A percentile compares a stretch with the other conserved stretches of the same genome.
Conservation (phyloP, 2,797 vertebrate genomes). For the Pseudochromis fuscus region DNA sequence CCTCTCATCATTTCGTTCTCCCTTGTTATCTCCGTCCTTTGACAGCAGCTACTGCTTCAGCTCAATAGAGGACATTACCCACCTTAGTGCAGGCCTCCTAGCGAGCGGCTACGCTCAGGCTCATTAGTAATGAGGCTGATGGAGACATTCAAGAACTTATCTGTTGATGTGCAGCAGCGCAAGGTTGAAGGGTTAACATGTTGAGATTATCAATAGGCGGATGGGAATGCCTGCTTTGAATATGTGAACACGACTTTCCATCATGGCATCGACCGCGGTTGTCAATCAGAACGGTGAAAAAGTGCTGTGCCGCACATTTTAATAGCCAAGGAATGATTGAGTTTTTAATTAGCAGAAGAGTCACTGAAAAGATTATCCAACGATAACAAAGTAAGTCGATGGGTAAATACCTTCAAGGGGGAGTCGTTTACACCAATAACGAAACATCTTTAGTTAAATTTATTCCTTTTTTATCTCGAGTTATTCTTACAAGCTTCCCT, state of each 20-base stretch:
- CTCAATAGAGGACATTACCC: constrained; percentile 47
- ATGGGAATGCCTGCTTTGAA: constrained; percentile 34
- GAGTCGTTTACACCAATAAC: constrained; percentile 6
- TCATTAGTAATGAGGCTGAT: constrained; percentile 57
- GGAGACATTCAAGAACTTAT: constrained; percentile 60
- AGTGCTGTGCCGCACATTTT: constrained; percentile 39
- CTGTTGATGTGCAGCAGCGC: constrained; percentile 36
- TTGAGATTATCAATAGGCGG: constrained; percentile 49
- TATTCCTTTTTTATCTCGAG: neutral
- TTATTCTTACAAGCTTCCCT: neutral
- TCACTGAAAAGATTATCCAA: constrained; percentile 27
- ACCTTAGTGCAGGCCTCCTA: constrained; percentile 31
- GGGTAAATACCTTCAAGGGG: constrained; percentile 16
- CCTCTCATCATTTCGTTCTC: constrained; percentile 3
- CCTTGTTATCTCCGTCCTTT: constrained; percentile 8
- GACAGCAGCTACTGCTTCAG: constrained; percentile 27
- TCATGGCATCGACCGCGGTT: constrained; percentile 43
- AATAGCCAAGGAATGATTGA: constrained; percentile 12
- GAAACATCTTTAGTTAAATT: neutral
- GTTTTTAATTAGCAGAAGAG: constrained; percentile 23
- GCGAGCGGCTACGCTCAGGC: constrained; percentile 16
- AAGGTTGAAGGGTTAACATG: constrained; percentile 54
- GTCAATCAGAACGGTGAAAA: constrained; percentile 43
- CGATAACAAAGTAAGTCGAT: constrained; percentile 7
- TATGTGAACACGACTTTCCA: constrained; percentile 49